Evolutionary conservation across 2,113 vertebrate species (phyloP), one percentile per base, ranked within the genome.

Genomic region (Chlorocebus sabaeus): DNA sequence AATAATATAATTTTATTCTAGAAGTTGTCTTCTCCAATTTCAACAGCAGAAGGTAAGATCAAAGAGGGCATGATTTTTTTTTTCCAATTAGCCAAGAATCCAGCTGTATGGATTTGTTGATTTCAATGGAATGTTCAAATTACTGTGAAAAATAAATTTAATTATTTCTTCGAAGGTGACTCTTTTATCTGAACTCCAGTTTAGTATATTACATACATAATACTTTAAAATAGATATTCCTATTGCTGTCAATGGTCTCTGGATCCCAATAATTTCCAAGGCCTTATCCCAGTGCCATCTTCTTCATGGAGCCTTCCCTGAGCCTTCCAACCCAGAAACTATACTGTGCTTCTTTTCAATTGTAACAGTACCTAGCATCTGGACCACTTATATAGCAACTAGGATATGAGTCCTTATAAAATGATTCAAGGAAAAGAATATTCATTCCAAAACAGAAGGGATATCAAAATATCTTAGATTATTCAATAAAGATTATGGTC

Each of bases 401-500:
- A 32, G 35, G 8, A 70, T 59, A 43, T 43, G 23, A 32, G 16
- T 57, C 45, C 30, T 91, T 81, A 55, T 9, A 93, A 88, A 90
- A 48, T 25, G 6, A 75, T 40, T 50, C 45, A 85, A 95, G 13
- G 78, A 90, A 93, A 76, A 78, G 3, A 91, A 12, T 8, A 38
- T 38, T 73, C 55, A 86, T 76, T 20, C 6, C 52, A 64, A 78
- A 79, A 48, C 22, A 18, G 45, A 92, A 97, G 9, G 3, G 3
- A 92, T 67, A 93, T 25, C n/a, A 88, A 90, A 81, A 35, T 92
- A 95, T 67, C 35, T 96, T 89, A 84, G 91, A 93, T 87, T 88
- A 96, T 92, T 92, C 64, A 93, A 8, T 64, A 95, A 96, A 94
- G 50, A 72, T 50, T 48, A 94, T 64, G 8, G 27, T 4, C 45